Base-by-base conservation (phyloP, 1,140 invertebrate species). In the Triops longicaudatus region DNA sequence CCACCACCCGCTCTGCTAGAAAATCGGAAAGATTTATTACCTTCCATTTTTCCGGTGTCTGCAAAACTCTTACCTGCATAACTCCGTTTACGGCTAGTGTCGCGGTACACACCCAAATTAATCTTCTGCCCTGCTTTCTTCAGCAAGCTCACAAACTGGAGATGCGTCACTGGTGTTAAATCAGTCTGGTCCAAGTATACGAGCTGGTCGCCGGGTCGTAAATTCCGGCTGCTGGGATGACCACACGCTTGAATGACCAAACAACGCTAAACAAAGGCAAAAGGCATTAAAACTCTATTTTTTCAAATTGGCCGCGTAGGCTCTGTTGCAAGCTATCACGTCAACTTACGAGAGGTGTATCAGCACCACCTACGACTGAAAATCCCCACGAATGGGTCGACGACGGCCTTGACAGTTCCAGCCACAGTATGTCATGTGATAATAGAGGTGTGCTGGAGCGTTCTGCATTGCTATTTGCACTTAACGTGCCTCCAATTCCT, bases 271-370 rank as follows among this genome's bases (percentile, higher is more conserved):
- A 9, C 17, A 17, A 37, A 37, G 41, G 31, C 31, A 31, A n/a
- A 73, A 10, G 17, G 14, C 28, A 73, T 37, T 1, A n/a, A 26
- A 17, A 73, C 14, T 1, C 50, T 63, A 14, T 3, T 22, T 63
- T 63, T 63, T 63, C 0, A 14, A 14, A 22, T 50, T 50, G 5
- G 44, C 14, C 5, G 22, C n/a, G 14, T 3, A 63, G 22, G 22
- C 14, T 17, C 1, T n/a, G 73, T 31, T 31, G n/a, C n/a, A 42
- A 17, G 4, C 31, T 7, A 73, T 26, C 2, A 79, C 26, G 22
- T 26, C 44, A 27, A 83, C 85, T 83, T 80, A 87, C 86, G 81
- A 87, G 79, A 37, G 87, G 86, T 26, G 87, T 87, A 80, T 87
- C 87, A 80, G 83, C 83, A 2, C 87, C 87, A 27, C 87, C 87